Percentiles rank a stretch among this genome's conserved stretches.
Conservation (phyloP, 2,888 invertebrate genomes). For the Globia sparganii region DNA sequence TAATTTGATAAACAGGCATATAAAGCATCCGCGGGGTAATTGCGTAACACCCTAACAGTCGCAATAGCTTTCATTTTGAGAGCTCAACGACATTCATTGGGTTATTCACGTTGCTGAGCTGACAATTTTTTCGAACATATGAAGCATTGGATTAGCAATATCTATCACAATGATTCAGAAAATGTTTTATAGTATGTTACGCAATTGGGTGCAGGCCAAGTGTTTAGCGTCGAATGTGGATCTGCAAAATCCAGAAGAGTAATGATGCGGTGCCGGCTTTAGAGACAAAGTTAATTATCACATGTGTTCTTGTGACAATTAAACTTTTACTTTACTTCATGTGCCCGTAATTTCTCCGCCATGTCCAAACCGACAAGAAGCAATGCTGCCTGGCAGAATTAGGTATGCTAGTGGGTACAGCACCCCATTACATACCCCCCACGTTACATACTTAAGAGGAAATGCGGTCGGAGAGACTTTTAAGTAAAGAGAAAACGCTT, state of each 20-base stretch:
- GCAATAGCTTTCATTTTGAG: too few species aligned
- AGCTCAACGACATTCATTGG: neutral
- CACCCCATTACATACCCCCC: too few species aligned
- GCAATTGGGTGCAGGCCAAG: too few species aligned
- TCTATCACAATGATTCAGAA: too few species aligned
- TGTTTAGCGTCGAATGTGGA: too few species aligned
- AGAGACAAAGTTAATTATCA: neutral
- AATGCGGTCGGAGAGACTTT: too few species aligned
- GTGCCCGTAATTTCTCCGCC: neutral
- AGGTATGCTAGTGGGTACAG: neutral
- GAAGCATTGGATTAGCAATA: neutral
- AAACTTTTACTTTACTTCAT: too few species aligned
- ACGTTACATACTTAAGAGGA: too few species aligned
- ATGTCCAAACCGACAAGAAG: neutral
- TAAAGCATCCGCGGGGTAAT: neutral
- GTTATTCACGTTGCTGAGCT: neutral
- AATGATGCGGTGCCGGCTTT: neutral
- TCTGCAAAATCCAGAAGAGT: neutral
- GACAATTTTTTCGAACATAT: neutral
- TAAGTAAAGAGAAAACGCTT: too few species aligned
- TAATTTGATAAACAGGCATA: neutral
- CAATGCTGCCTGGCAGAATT: neutral
- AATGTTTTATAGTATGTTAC: too few species aligned
- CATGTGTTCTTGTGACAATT: too few species aligned
- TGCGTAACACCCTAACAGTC: too few species aligned